Conservation (phyloP, 2,113 vertebrate genomes). For the Origma solitaria region DNA sequence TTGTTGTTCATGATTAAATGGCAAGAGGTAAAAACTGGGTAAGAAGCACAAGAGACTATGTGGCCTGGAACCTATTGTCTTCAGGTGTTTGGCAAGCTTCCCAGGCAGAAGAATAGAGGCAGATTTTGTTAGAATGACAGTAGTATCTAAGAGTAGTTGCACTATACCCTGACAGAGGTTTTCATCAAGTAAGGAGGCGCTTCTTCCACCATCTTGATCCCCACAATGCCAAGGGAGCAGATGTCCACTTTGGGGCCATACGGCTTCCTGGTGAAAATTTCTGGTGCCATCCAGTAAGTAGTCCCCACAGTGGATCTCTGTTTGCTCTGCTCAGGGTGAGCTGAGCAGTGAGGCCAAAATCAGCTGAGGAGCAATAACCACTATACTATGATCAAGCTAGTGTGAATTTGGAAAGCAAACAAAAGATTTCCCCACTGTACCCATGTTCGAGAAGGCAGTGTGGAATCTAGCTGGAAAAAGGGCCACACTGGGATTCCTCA, state of each 20-base stretch:
- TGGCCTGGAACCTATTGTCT: rapidly evolving
- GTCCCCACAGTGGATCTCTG: constrained; percentile 96
- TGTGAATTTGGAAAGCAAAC: background rate
- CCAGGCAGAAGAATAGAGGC: background rate
- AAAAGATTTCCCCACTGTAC: background rate
- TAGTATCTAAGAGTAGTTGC: background rate
- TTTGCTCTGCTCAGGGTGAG: constrained; percentile 97
- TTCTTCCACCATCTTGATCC: background rate
- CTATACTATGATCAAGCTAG: background rate
- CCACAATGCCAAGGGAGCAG: background rate
- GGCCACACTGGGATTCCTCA: rapidly evolving
- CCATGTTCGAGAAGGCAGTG: rapidly evolving
- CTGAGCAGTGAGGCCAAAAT: constrained; percentile 96
- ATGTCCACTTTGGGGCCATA: constrained; percentile 79
- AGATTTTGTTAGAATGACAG: background rate
- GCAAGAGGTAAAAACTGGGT: too few relatives aligned
- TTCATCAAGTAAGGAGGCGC: background rate
- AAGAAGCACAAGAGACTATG: background rate
- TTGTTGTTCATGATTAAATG: background rate
- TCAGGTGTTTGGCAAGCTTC: background rate
- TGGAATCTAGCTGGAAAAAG: background rate
- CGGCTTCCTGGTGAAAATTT: constrained; percentile 91
- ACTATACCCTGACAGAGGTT: background rate
- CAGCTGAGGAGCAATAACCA: constrained; percentile 73
- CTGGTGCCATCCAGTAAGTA: constrained; percentile 96